A percentile compares a stretch with the other conserved stretches of the same genome.
Conservation (phyloP, 2,888 invertebrate genomes). For the Thecophora atra region DNA sequence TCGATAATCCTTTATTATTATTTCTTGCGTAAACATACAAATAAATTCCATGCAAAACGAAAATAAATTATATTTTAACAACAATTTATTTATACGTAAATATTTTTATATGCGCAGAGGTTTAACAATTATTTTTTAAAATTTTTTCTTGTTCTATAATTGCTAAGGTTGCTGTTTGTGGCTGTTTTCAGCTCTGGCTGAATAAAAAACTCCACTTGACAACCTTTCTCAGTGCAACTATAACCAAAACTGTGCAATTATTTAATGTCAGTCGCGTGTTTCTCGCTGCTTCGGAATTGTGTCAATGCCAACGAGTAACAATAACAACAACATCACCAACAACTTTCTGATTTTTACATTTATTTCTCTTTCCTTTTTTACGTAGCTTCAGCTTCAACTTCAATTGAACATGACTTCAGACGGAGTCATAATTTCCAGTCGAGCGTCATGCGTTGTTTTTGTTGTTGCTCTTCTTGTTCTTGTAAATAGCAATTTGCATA, state of each 20-base stretch:
- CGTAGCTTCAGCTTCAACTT: no score
- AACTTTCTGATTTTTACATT: not conserved
- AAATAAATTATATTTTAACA: no score
- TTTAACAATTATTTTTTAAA: no score
- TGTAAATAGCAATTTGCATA: constrained; percentile 9
- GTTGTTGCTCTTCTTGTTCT: constrained; percentile 14
- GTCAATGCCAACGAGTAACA: constrained; percentile 39
- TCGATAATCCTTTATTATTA: no score
- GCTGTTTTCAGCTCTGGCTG: constrained; percentile 14
- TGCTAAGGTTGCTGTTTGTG: not conserved
- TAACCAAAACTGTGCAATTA: constrained; percentile 45
- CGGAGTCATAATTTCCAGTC: no score
- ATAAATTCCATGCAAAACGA: no score
- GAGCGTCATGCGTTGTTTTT: constrained; percentile 26
- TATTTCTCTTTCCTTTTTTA: not conserved
- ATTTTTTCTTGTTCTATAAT: not conserved
- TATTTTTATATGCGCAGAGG: no score
- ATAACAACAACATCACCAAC: constrained; percentile 22
- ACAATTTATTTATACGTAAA: no score
- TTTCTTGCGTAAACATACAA: no score
- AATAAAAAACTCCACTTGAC: not conserved
- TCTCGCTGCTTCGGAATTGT: constrained; percentile 37
- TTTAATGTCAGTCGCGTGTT: constrained; percentile 55
- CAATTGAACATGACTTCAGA: no score
- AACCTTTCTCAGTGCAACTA: not conserved